Base-by-base conservation (phyloP, 2,888 invertebrate species). In the Aporophyla lueneburgensis region DNA sequence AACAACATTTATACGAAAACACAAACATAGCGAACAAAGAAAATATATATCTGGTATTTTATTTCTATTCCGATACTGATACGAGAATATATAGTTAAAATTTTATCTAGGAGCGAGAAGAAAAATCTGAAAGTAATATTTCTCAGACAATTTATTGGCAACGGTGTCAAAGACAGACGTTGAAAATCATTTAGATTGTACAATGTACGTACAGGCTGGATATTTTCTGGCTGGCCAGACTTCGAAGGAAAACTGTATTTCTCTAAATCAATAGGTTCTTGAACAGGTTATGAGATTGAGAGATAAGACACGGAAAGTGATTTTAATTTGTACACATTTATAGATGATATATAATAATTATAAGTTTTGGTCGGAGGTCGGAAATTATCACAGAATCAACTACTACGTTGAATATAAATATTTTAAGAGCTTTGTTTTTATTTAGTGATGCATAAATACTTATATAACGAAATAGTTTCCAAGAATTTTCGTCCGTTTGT, bases 71-170 rank as follows among this genome's bases (percentile, higher is more conserved):
- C 63, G 46, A 70, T 75, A 72, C 65, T 51, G 65, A 70, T 80
- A 80, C 7, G 33, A 62, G 33, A 70, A 80, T 51, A 71, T 70
- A 54, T 56, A 70, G 73, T 76, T 77, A 72, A 76, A 69, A 74
- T 71, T 70, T 56, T 81, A 74, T 74, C 71, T 78, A 72, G 53
- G 43, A 78, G 49, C 33, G 24, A 59, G 54, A 65, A 74, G 65
- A 70, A 82, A 78, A 74, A 82, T 82, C 70, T 74, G n/a, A 86
- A 76, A 76, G 66, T 72, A 76, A 83, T 86, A 83, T 86, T 84
- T 85, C 74, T 78, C 71, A 71, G 74, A 73, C 73, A 76, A 85
- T 86, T 83, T 85, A 85, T 85, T 73, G 86, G 86, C 24, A 67
- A 76, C 59, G 51, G 49, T 81, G 86, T 81, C 81, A 81, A 40